A percentile compares a stretch with the other conserved stretches of the same genome.
Conservation (phyloP, 2,113 vertebrate genomes). For the Heterotis niloticus region DNA sequence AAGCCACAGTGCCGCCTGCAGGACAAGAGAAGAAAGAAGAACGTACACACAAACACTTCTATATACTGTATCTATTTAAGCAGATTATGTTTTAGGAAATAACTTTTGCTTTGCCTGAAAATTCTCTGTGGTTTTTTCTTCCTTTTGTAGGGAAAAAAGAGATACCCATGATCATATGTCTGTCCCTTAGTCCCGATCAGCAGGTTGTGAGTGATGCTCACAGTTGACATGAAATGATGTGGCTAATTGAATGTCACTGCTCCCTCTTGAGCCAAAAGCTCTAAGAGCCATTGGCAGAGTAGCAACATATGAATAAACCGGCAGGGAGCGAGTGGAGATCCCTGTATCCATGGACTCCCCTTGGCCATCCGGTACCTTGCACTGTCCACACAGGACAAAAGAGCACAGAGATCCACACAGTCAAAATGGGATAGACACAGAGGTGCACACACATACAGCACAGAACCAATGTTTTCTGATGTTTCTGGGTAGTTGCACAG, state of each 20-base stretch:
- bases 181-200: not conserved
- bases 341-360: not conserved
- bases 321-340: not conserved
- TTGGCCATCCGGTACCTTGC: not conserved
- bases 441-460: too few relatives aligned
- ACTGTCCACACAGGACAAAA: too few relatives aligned
- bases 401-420: too few relatives aligned
- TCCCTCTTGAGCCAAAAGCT: not conserved
- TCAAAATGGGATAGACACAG: too few relatives aligned
- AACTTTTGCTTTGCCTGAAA: too few relatives aligned
- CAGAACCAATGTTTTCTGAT: too few relatives aligned
- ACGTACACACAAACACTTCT: slow-evolving; percentile 27
- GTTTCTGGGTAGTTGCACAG: too few relatives aligned
- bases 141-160: too few relatives aligned
- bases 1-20: not conserved
- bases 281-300: not conserved
- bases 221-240: not conserved
- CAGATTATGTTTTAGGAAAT: too few relatives aligned
- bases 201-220: not conserved
- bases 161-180: too few relatives aligned
- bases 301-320: not conserved
- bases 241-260: not conserved
- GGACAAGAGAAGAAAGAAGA: not conserved
- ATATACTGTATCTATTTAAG: not conserved
- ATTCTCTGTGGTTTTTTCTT: too few relatives aligned